These are phyloP conservation scores for Trichomycterus rosablanca DNA, from an alignment of 2,113 vertebrate genomes.

Conservation along the genomic window DNA sequence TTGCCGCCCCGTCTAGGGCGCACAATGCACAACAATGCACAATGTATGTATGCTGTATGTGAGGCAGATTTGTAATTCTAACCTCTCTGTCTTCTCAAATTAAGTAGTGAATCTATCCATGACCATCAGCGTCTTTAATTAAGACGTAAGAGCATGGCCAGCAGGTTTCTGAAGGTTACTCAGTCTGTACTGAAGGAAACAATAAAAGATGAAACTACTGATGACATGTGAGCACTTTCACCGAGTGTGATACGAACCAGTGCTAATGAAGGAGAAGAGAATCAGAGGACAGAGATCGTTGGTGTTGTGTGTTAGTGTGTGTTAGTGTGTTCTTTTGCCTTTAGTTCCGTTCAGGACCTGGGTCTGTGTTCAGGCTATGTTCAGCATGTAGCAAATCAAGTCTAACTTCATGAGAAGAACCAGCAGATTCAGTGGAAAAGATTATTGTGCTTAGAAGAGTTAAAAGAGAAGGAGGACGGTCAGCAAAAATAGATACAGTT, in stretches of 20 bases:
- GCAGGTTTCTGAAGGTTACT: conserved; percentile 68
- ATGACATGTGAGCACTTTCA: conserved; percentile 69
- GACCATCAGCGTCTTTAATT: conserved; percentile 62
- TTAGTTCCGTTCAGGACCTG: too few relatives aligned
- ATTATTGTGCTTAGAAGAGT: too few relatives aligned
- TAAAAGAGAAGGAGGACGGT: too few relatives aligned
- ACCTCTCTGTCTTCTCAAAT: conserved; percentile 52
- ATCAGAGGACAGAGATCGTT: conserved; percentile 14
- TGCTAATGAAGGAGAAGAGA: conserved; percentile 60
- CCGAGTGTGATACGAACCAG: conserved; percentile 61
- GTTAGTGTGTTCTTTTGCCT: not conserved
- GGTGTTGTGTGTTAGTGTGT: not conserved
- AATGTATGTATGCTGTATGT: too few relatives aligned
- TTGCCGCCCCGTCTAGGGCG: too few relatives aligned
- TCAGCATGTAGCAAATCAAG: too few relatives aligned
- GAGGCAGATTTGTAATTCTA: too few relatives aligned
- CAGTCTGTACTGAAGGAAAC: conserved; percentile 58
- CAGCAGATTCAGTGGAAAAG: too few relatives aligned
- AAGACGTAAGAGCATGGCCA: conserved; percentile 67
- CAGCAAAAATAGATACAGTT: too few relatives aligned
- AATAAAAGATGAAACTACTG: conserved; percentile 67
- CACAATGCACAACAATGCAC: too few relatives aligned
- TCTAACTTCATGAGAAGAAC: too few relatives aligned
- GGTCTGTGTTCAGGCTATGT: too few relatives aligned
- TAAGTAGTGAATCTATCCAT: conserved; percentile 38